Evolutionary conservation across 2,113 vertebrate species (phyloP), one percentile per base, ranked within the genome.

Genomic region (Macquaria australasica): DNA sequence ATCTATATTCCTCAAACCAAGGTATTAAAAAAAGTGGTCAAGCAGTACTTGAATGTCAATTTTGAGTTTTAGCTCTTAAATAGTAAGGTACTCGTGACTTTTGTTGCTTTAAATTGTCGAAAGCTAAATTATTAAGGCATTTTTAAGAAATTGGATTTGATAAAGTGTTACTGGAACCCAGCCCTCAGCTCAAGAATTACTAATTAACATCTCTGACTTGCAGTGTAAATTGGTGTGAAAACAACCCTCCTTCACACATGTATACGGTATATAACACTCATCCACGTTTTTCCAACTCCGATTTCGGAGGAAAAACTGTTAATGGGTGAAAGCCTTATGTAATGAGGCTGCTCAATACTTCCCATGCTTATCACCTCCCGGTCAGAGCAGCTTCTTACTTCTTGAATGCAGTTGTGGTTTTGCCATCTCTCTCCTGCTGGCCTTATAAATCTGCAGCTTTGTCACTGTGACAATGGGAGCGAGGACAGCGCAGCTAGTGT

Each of bases 401-500:
- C 73, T 81, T 69, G 34, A 84, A 76, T 81, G 84, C 77, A 75
- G 73, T 43, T 56, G 73, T 71, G 74, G 31, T 31, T 87, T 48
- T 73, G 74, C 71, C 58, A 10, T 79, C 51, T 77, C 51, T 82
- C 81, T 67, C 50, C 48, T 45, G 3, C 55, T 0, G 72, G 72
- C 45, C 76, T 75, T 56, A 74, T 89, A 86, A 93, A 91, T 91
- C 84, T 85, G 51, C 41, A 43, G 58, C 85, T 85, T 90, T 88
- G 91, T 91, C 84, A 59, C 78, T 18, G 48, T 63, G 72, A 91
- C 87, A 88, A 81, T 71, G 73, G 73, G 37, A 84, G 45, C 7
- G 69, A 75, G 84, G 62, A 86, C 86, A 77, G 87, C 14, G n/a
- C 21, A 51, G 74, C 45, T 4, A 28, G 21, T 73, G 85, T 88